Evolutionary conservation across 2,797 vertebrate species (phyloP).

Genomic region (Melanotaenia parkinsoni): DNA sequence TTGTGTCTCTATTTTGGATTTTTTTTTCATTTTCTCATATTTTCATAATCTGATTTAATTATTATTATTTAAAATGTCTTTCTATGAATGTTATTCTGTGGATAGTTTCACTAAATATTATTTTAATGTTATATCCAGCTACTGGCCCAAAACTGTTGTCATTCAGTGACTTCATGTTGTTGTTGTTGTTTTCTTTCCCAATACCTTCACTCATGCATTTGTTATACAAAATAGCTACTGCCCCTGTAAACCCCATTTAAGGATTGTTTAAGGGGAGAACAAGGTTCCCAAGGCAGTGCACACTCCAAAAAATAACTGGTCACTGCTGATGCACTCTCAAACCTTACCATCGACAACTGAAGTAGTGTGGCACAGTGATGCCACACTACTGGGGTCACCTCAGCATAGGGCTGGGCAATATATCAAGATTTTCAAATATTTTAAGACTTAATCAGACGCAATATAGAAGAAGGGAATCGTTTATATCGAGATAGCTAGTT

Average conservation of each 20-base stretch:
- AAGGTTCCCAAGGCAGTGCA: neutral
- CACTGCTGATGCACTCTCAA: neutral
- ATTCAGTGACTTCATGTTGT: neutral
- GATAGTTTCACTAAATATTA: neutral
- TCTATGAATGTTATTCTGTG: neutral
- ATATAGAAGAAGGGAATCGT: no score
- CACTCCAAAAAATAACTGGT: neutral
- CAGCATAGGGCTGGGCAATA: no score
- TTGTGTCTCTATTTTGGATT: constrained; percentile 1
- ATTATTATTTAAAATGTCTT: neutral
- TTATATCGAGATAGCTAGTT: no score
- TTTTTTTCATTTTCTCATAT: neutral
- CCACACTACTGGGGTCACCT: no score
- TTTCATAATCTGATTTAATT: neutral
- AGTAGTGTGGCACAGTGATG: neutral
- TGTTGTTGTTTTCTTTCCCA: neutral
- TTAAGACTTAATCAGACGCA: no score
- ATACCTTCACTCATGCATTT: neutral
- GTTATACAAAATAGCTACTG: neutral
- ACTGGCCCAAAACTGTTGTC: neutral
- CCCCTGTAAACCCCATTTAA: neutral
- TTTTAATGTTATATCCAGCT: neutral
- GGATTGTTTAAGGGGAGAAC: neutral
- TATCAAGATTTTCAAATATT: no score
- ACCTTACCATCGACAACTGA: neutral